Conservation (phyloP, 1,140 invertebrate genomes). For the Chionoecetes opilio region DNA sequence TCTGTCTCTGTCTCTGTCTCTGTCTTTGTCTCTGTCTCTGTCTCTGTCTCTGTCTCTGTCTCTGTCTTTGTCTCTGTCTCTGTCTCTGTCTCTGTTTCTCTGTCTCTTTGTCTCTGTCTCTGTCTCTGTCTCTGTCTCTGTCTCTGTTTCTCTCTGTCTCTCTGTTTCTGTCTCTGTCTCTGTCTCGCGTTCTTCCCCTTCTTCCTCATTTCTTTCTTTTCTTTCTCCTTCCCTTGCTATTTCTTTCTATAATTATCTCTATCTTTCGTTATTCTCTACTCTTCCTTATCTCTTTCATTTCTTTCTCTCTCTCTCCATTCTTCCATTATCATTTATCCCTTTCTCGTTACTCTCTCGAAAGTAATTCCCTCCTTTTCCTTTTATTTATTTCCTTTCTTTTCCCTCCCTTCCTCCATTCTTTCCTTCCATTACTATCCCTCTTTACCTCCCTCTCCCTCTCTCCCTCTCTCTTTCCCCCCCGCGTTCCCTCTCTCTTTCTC, state of each 20-base stretch:
- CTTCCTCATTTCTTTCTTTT: background rate
- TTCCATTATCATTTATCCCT: too few species aligned
- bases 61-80: too few species aligned
- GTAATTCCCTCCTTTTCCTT: too few species aligned
- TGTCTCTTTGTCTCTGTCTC: too few species aligned
- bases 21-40: too few species aligned
- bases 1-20: too few species aligned
- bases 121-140: too few species aligned
- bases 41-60: too few species aligned
- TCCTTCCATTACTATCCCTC: background rate
- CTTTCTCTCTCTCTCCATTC: background rate
- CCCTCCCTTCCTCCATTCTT: background rate
- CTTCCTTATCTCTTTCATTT: background rate
- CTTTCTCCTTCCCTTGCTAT: background rate
- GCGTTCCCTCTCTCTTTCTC: background rate
- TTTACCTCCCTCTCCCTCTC: background rate
- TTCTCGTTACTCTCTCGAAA: too few species aligned
- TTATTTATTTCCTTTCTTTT: too few species aligned
- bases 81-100: too few species aligned
- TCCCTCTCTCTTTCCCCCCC: background rate
- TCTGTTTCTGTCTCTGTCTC: background rate
- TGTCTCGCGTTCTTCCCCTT: background rate
- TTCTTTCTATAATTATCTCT: background rate
- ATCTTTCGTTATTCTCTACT: background rate
- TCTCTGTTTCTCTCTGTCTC: background rate